Evolutionary conservation across 1,140 invertebrate species (phyloP).

Genomic region (Holotrichia oblita): DNA sequence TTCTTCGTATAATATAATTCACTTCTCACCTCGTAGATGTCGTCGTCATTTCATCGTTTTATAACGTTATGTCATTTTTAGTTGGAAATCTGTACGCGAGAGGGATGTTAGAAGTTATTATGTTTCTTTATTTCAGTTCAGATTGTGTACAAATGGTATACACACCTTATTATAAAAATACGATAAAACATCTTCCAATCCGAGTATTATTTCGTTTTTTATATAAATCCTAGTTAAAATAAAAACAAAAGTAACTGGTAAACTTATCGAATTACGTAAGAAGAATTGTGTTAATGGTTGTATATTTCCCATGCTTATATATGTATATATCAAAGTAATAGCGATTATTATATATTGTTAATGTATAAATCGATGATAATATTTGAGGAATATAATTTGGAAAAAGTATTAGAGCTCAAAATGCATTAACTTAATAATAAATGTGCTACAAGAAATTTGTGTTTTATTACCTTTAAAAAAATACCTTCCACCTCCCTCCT

Average conservation of each 20-base stretch:
- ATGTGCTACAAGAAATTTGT: conserved; percentile 41
- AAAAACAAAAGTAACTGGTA: not conserved
- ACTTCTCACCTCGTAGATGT: too few species aligned
- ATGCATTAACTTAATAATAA: conserved; percentile 40
- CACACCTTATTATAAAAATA: too few species aligned
- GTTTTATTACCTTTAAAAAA: too few species aligned
- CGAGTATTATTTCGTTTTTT: not conserved
- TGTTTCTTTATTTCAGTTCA: too few species aligned
- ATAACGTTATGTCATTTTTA: too few species aligned
- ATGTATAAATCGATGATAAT: conserved; percentile 37
- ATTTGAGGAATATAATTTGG: conserved; percentile 37
- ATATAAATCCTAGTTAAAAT: not conserved
- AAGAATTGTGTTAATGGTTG: conserved; percentile 40
- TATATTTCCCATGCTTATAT: conserved; percentile 41
- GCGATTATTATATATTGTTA: conserved; percentile 41
- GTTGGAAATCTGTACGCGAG: too few species aligned
- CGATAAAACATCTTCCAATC: not conserved
- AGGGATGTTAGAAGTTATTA: too few species aligned
- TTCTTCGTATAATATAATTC: too few species aligned
- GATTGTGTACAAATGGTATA: too few species aligned
- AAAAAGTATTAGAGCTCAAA: conserved; percentile 42
- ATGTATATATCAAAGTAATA: conserved; percentile 41
- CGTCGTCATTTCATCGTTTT: too few species aligned
- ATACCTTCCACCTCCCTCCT: too few species aligned
- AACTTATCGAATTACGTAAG: conserved; percentile 35